Conservation (phyloP, 2,797 vertebrate species). For the Helarctos malayanus region DNA sequence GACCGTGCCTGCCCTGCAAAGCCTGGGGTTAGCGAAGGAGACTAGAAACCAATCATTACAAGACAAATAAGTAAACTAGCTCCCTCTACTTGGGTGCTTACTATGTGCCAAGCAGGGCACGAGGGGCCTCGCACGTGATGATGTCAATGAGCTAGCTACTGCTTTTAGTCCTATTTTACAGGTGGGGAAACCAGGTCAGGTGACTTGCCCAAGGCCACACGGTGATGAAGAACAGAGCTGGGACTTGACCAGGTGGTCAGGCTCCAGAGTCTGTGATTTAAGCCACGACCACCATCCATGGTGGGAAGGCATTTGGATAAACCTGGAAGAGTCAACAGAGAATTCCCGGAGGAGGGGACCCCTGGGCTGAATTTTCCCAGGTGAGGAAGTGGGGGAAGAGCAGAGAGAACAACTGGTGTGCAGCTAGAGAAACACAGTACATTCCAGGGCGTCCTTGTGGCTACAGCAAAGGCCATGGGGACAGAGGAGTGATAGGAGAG, state of each 20-base stretch:
- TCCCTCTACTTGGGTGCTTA: background rate
- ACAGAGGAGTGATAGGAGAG: rapidly evolving
- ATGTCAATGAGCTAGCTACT: background rate
- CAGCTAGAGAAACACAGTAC: background rate
- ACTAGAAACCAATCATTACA: background rate
- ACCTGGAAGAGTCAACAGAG: background rate
- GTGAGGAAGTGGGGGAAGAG: background rate
- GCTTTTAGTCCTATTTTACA: background rate
- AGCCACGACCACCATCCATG: background rate
- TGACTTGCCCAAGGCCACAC: background rate
- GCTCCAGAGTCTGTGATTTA: background rate
- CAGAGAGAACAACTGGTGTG: rapidly evolving
- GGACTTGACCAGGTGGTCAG: background rate
- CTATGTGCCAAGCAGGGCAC: background rate
- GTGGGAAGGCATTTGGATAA: too few relatives aligned
- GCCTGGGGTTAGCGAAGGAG: background rate
- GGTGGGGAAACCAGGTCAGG: too few relatives aligned
- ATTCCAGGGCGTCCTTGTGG: background rate
- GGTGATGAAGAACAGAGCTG: background rate
- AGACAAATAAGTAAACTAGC: background rate
- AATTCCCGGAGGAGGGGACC: background rate
- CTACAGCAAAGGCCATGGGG: background rate
- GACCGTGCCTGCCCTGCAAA: background rate
- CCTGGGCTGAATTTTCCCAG: background rate
- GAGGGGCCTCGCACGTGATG: rapidly evolving